A percentile compares a stretch with the other conserved stretches of the same genome.
phyloP scores from a whole-genome alignment of 2,113 vertebrate genomes.

The Rhadina sibilatrix region DNA sequence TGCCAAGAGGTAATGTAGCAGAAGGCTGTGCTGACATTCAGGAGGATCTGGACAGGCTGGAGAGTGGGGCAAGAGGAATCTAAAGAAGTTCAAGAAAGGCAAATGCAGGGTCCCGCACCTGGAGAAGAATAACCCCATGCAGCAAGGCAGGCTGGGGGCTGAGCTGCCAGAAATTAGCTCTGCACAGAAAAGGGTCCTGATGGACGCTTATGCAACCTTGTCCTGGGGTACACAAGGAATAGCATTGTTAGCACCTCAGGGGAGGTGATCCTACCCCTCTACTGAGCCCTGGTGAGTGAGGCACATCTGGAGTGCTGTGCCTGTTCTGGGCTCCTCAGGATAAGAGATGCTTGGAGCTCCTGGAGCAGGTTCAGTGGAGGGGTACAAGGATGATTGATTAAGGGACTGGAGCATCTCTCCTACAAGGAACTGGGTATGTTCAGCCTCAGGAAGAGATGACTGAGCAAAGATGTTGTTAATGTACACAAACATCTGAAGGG shows the following conservation, averaged over 20 bases:
- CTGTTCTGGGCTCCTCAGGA: background rate
- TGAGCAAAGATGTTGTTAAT: background rate
- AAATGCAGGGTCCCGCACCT: background rate
- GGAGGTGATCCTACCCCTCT: background rate
- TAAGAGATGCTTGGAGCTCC: background rate
- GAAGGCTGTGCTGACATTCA: background rate
- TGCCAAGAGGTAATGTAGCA: background rate
- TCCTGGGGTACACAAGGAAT: accelerated
- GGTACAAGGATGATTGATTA: no score
- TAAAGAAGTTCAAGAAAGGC: background rate
- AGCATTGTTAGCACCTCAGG: accelerated
- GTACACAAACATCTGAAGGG: background rate
- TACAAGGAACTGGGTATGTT: background rate
- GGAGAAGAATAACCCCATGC: background rate
- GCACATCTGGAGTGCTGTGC: background rate
- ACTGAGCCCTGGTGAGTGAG: background rate
- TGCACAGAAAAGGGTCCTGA: background rate
- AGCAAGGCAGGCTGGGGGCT: background rate
- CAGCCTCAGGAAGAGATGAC: background rate
- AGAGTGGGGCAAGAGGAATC: background rate
- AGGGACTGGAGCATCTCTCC: background rate
- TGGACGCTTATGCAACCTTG: no score
- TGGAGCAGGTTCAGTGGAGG: background rate
- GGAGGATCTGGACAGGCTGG: background rate
- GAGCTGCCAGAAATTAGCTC: background rate